Evolutionary conservation across 2,797 vertebrate species (phyloP), one percentile per base, ranked within the genome.

Genomic region (Chaenodraco wilsoni): DNA sequence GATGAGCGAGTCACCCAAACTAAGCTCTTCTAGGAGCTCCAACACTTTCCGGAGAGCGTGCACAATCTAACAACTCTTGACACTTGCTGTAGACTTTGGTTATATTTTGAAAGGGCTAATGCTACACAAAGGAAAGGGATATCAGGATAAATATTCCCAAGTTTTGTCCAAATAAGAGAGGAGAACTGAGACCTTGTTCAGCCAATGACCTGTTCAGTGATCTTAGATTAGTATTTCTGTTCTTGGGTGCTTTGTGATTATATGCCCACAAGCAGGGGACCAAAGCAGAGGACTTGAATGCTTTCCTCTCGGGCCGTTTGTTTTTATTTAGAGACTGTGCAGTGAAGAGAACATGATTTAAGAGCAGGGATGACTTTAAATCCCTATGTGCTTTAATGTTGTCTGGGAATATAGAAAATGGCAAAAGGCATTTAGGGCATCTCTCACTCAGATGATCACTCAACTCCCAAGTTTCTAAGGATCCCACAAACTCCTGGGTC

Each of bases 211-310:
- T 81, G 82, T 79, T 74, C 65, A 84, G 60, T 79, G 83, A 86
- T 77, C 76, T 70, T 74, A 72, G 78, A 87, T 79, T 56, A 78
- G 82, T 74, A 69, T 79, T 82, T 85, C 63, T 76, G 74, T 79
- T 78, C 79, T 76, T 71, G 62, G 68, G 67, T 79, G 75, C 74
- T 87, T 84, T 89, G 79, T 84, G 84, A 85, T 88, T 82, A 82
- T 68, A 55, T 15, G 52, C 63, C 83, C 78, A 66, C 51, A n/a
- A 75, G 76, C 76, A 23, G 9, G 11, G 40, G 71, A 77, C 74
- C 63, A 56, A 40, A 87, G 69, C 66, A 59, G 64, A 84, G 57
- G 44, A 48, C 73, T 72, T 72, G 74, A 83, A 67, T 72, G 79
- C 83, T 84, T 77, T 76, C 57, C 68, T 78, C 74, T 81, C 37